Evolutionary conservation across 2,113 vertebrate genomes (phyloP).

Genomic region (Chlorodrepanis virens): DNA sequence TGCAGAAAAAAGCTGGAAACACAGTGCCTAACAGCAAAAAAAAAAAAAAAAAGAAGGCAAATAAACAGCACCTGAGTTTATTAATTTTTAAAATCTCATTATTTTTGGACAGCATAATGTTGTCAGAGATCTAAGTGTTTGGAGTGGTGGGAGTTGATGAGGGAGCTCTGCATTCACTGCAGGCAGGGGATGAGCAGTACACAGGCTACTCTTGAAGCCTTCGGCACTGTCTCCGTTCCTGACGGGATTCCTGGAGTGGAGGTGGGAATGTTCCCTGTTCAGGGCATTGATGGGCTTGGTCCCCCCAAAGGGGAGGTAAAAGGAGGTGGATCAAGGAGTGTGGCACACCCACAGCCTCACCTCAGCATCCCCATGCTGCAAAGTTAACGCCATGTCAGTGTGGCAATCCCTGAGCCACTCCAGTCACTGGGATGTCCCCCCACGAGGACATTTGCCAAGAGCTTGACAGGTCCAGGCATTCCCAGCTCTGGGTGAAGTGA

Average conservation of each 20-base stretch:
- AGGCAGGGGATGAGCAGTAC: background rate
- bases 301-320: background rate
- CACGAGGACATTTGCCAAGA: background rate
- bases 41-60: background rate
- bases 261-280: background rate
- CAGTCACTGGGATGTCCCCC: background rate
- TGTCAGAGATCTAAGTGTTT: slow-evolving; percentile 27
- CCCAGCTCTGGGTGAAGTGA: background rate
- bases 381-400: background rate
- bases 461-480: background rate
- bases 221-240: accelerated
- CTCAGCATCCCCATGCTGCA: background rate
- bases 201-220: background rate
- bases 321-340: background rate
- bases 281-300: background rate
- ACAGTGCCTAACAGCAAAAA: background rate
- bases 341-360: background rate
- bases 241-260: background rate
- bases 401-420: background rate
- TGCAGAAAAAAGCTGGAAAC: slow-evolving; percentile 11
- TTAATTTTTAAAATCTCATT: slow-evolving; percentile 69
- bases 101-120: slow-evolving; percentile 28
- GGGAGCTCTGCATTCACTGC: background rate
- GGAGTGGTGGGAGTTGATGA: accelerated
- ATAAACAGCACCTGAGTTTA: slow-evolving; percentile 34